Evolutionary conservation across 2,888 invertebrate genomes (phyloP), one percentile per base, ranked within the genome.

Genomic region (Drosophila basisetae): DNA sequence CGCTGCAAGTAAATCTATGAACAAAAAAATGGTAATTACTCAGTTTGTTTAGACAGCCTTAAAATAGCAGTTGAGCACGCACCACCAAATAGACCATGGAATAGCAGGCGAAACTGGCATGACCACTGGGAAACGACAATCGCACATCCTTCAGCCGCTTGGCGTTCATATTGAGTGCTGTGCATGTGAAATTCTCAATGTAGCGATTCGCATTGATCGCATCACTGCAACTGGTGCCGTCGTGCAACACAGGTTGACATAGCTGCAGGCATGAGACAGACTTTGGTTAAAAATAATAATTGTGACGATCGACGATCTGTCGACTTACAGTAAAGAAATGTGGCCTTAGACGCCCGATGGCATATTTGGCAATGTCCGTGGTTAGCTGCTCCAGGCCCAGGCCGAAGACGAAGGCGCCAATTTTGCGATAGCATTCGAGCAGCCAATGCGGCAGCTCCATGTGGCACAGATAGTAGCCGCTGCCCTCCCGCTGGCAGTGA

Each of bases 321-420:
- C 31, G 94, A 9, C 95, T 95, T 89, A 95, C 95, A 76, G 95
- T 95, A 92, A 98, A 95, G 94, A 99, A 99, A 94, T 99, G 98
- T 22, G 99, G 99, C 80, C 99, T 94, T 78, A 99, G 94, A 71
- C 99, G 95, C 39, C 99, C 99, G 73, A 99, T 96, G 4, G 97
- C 96, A 93, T 98, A 99, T 94, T 99, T 99, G 79, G 97, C 97
- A 80, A 98, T 95, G 93, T 99, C 99, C 6, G 98, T 98, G 75
- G 97, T 95, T 53, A 98, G 94, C 93, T 98, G 97, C 76, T 96
- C 97, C 78, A 96, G 95, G 50, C 96, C 97, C 67, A 96, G 96
- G 0, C 98, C 99, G 93, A 98, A 98, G 37, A 96, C 95, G 92
- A 98, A 98, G 60, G 97, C 94, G 4, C 97, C 96, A 31, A 97